Evolutionary conservation across 2,797 vertebrate species (phyloP), one percentile per base, ranked within the genome.

Genomic region (Peromyscus attwateri): DNA sequence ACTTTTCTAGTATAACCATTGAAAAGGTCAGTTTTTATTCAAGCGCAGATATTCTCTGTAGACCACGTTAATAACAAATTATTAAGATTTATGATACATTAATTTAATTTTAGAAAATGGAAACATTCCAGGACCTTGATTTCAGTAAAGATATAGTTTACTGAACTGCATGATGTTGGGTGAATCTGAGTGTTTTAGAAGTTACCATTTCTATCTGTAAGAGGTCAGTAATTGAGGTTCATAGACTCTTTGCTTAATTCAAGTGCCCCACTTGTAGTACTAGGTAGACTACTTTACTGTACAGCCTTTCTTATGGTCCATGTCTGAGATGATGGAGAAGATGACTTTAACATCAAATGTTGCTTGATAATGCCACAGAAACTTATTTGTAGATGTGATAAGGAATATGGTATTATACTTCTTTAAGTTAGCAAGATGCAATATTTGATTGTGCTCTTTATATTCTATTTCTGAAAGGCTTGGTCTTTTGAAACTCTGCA

Each of bases 81-180:
- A 87, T 79, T 87, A 96, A 76, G 57, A 89, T 97, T 97, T 94
- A 64, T 77, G 76, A 3, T 57, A 64, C 34, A 85, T 88, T 77
- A 92, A 85, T 17, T 83, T 91, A 93, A 31, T 82, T 87, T 95
- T 92, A 94, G 77, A 97, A 96, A 49, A 27, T 81, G 80, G 76
- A 89, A 81, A 37, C 19, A 75, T 68, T 34, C 40, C 16, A 70
- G 84, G 46, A 94, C 89, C 49, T 96, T 95, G 62, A 85, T 76
- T 96, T 94, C 34, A 29, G 37, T 94, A 62, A 87, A 57, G 52
- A 89, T 95, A 5, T 40, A 92, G 16, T 52, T 77, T 95, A 83
- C 62, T 71, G n/a, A 97, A n/a, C 43, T 94, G 87, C 96, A 87
- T 52, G 85, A 84, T 40, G 81, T 70, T 79, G 37, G 79, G n/a